These are phyloP conservation scores for Chloropsis cyanopogon DNA, from an alignment of 2,113 vertebrate genomes.

Conservation along the genomic window DNA sequence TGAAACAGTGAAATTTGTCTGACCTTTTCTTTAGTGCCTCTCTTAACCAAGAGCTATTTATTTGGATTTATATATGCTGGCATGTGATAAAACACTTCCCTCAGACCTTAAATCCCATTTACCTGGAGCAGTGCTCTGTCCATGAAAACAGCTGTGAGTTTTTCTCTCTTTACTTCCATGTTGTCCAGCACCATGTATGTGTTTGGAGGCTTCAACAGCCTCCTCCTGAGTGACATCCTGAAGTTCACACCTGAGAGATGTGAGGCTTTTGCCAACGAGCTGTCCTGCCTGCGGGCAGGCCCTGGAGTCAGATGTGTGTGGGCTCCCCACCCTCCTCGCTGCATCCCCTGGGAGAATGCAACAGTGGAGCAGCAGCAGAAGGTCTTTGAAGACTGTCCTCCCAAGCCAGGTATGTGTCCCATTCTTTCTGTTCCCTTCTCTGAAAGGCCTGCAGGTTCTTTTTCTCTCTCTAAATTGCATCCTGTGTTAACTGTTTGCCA, in stretches of 20 bases:
- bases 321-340: conserved; percentile 68
- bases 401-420: conserved; percentile 76
- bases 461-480: neutral
- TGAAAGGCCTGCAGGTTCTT: fast-evolving
- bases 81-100: neutral
- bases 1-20: neutral
- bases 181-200: conserved; percentile 88
- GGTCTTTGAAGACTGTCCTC: conserved; percentile 73
- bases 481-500: fast-evolving
- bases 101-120: neutral
- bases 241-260: conserved; percentile 84
- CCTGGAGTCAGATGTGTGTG: conserved; percentile 85
- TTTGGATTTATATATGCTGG: neutral
- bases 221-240: conserved; percentile 89
- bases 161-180: neutral
- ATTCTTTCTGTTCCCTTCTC: neutral
- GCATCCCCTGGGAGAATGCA: conserved; percentile 83
- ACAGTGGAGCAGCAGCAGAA: conserved; percentile 57
- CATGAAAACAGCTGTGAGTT: fast-evolving
- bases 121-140: fast-evolving
- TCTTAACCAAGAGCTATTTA: neutral
- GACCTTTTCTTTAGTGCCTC: neutral
- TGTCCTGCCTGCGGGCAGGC: conserved; percentile 71
- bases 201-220: conserved; percentile 97
- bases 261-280: conserved; percentile 67